These are phyloP conservation scores for Bradypus variegatus DNA, from an alignment of 2,797 vertebrate species.

Conservation along the genomic window DNA sequence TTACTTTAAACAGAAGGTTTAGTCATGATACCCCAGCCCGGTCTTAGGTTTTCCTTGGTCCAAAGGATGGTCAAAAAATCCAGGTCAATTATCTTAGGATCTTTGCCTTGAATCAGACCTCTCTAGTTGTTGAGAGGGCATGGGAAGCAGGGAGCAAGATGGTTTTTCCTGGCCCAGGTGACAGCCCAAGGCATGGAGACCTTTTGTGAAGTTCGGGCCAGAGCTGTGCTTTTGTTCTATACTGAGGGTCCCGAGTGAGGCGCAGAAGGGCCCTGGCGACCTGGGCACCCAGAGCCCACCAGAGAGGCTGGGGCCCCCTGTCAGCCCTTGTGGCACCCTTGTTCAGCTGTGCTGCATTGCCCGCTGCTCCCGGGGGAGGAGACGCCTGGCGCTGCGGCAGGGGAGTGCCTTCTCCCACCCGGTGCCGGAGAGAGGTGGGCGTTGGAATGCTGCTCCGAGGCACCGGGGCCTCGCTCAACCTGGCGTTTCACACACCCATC, in stretches of 20 bases:
- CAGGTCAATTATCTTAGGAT: neutral
- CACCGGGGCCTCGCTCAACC: constrained; percentile 54
- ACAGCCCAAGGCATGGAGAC: neutral
- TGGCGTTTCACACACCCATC: constrained; percentile 62
- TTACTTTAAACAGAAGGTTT: neutral
- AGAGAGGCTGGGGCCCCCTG: neutral
- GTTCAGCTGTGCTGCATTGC: neutral
- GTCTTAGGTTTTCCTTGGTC: neutral
- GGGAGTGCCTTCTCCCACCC: constrained; percentile 55
- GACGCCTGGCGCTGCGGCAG: constrained; percentile 9
- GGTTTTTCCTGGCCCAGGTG: neutral
- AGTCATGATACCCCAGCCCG: neutral
- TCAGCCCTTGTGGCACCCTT: rapidly evolving
- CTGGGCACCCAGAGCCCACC: neutral
- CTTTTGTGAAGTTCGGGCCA: neutral
- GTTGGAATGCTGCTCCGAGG: constrained; percentile 61
- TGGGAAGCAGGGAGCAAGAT: neutral
- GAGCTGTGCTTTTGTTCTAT: neutral
- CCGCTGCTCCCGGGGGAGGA: neutral
- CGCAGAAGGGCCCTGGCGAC: neutral
- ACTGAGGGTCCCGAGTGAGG: neutral
- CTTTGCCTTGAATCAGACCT: neutral
- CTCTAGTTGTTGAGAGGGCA: neutral
- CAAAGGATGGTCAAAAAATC: neutral
- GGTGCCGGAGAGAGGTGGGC: constrained; percentile 51